These are phyloP conservation scores for Zoanthus sansibaricus DNA, from an alignment of 92 coral and sea anemone genomes.

Conservation along the genomic window DNA sequence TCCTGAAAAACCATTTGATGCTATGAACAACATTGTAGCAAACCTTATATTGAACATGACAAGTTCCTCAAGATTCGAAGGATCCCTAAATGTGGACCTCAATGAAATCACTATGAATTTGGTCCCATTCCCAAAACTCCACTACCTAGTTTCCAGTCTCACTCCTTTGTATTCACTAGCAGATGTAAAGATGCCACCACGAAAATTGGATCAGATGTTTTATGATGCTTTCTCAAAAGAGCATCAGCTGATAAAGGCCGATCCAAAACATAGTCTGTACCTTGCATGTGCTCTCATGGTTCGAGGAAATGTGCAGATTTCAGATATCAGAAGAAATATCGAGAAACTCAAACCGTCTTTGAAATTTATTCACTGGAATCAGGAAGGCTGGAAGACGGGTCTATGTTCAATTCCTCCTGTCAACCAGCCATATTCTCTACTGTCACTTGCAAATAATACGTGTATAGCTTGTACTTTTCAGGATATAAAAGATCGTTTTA, in stretches of 20 bases:
- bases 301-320: constrained; percentile 93
- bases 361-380: constrained; percentile 97
- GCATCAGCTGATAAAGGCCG: constrained; percentile 93
- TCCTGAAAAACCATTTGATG: constrained; percentile 94
- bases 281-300: constrained; percentile 97
- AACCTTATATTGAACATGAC: constrained; percentile 96
- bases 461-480: constrained; percentile 89
- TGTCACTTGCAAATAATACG: constrained; percentile 94
- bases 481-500: constrained; percentile 84
- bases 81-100: constrained; percentile 95
- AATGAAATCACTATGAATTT: constrained; percentile 99
- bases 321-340: constrained; percentile 94
- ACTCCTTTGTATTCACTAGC: constrained; percentile 93
- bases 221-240: constrained; percentile 97
- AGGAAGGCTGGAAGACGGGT: constrained; percentile 99
- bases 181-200: constrained; percentile 86
- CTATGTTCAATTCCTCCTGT: constrained; percentile 96
- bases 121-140: constrained; percentile 97
- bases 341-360: constrained; percentile 91
- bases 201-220: constrained; percentile 96
- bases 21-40: constrained; percentile 98
- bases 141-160: constrained; percentile 93
- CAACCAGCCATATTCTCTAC: constrained; percentile 92
- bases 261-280: constrained; percentile 92
- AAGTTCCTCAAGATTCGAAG: constrained; percentile 98